These are phyloP conservation scores for Globodera ellingtonae DNA, from an alignment of 1,140 invertebrate species.

Conservation along the genomic window DNA sequence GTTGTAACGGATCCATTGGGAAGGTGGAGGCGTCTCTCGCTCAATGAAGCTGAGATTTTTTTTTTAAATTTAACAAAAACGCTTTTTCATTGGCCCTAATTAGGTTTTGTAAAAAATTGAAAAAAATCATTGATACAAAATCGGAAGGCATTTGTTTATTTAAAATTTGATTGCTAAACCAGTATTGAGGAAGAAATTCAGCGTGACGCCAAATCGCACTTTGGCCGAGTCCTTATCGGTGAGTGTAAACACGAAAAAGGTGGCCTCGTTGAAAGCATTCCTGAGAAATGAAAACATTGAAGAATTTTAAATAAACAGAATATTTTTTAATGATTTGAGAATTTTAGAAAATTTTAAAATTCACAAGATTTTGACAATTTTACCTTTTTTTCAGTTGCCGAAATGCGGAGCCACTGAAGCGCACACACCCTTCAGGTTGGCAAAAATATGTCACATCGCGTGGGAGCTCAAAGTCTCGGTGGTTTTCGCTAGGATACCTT, in stretches of 20 bases:
- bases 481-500: conserved; percentile 89
- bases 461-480: conserved; percentile 90
- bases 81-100: too few species aligned
- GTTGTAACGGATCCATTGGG: neutral
- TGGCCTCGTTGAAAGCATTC: conserved; percentile 44
- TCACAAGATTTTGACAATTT: neutral
- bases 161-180: conserved; percentile 53
- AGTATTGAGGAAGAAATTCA: conserved; percentile 94
- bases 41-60: neutral
- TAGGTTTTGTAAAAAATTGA: too few species aligned
- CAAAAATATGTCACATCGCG: conserved; percentile 99
- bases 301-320: neutral
- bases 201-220: conserved; percentile 89
- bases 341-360: neutral
- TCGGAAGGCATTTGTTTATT: neutral
- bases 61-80: neutral
- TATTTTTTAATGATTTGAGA: neutral
- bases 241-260: conserved; percentile 95
- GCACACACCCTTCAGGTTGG: conserved; percentile 96
- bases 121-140: too few species aligned
- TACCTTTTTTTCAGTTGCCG: conserved; percentile 22
- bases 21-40: neutral
- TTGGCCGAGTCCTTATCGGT: conserved; percentile 98
- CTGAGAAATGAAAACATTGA: neutral
- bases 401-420: conserved; percentile 71